Evolutionary conservation across 2,888 invertebrate genomes (phyloP), one percentile per base, ranked within the genome.

Genomic region (Venusia cambrica): DNA sequence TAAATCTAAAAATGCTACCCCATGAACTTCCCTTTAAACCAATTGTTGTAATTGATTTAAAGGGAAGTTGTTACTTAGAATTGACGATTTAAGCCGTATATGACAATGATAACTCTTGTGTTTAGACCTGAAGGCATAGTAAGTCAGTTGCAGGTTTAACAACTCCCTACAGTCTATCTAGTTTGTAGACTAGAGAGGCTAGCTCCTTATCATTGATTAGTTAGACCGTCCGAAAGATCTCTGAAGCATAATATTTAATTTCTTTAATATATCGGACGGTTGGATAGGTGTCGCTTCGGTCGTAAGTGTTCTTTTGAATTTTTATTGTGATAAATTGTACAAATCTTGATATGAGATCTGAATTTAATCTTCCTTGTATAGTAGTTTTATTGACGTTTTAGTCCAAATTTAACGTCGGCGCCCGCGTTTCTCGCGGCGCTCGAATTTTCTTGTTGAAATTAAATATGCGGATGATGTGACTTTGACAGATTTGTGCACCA

Each of bases 281-380:
- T 53, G 34, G 38, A 43, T 45, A 45, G 57, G 55, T 52, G 48
- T 53, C 34, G 57, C 55, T 62, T 61, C 59, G 58, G 56, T 58
- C 51, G n/a, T n/a, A 62, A 58, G 77, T 79, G 75, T 77, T 74
- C 71, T 74, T 74, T 71, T 73, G 54, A 63, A 61, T 63, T 67
- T 69, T 72, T 69, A 75, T n/a, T 81, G 81, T 83, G 81, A 83
- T 80, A 61, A 73, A 74, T 72, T 79, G 81, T 83, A 81, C 80
- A 84, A 84, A 79, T 48, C 31, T 65, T 71, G 66, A 79, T 75
- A 85, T 80, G 66, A 79, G 76, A 85, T 80, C 79, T 79, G 75
- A 78, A 63, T 68, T 55, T 65, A 74, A 68, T 78, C 72, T 77
- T 68, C 63, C 54, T 69, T 70, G 61, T 73, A 62, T 65, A 66